A percentile compares a stretch with the other conserved stretches of the same genome.
Conservation (phyloP, 2,797 vertebrate species). For the Pantherophis alleghaniensis region DNA sequence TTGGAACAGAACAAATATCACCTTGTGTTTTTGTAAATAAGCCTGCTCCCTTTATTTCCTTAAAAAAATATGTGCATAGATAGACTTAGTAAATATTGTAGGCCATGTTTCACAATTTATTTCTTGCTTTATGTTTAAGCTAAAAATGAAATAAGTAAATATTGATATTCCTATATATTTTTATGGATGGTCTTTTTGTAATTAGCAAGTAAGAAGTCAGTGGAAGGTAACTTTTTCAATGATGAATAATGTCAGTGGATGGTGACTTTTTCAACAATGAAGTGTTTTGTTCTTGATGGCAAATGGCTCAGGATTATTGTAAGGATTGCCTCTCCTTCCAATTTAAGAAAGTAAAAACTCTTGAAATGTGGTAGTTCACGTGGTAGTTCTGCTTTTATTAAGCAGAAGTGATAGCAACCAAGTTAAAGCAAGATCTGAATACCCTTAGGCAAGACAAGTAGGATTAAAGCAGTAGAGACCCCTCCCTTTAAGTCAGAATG, state of each 20-base stretch:
- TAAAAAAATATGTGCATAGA: not conserved
- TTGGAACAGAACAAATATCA: constrained; percentile 32
- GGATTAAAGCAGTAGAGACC: too few species aligned
- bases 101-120: not conserved
- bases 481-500: too few species aligned
- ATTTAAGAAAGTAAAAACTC: too few species aligned
- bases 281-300: not conserved
- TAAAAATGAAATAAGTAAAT: not conserved
- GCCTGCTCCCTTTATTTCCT: constrained; percentile 10
- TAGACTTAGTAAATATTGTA: accelerated
- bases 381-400: too few species aligned
- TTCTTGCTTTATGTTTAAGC: not conserved
- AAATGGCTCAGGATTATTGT: not conserved
- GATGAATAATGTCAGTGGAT: not conserved
- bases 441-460: too few species aligned
- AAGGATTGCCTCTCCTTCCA: too few species aligned
- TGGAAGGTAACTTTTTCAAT: constrained; percentile 5
- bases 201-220: constrained; percentile 16
- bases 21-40: constrained; percentile 32
- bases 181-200: constrained; percentile 11
- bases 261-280: not conserved
- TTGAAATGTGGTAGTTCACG: too few species aligned
- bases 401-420: too few species aligned
- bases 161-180: not conserved
- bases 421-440: too few species aligned